Evolutionary conservation across 2,888 invertebrate genomes (phyloP), one percentile per base, ranked within the genome.

Genomic region (Eristalis pertinax): DNA sequence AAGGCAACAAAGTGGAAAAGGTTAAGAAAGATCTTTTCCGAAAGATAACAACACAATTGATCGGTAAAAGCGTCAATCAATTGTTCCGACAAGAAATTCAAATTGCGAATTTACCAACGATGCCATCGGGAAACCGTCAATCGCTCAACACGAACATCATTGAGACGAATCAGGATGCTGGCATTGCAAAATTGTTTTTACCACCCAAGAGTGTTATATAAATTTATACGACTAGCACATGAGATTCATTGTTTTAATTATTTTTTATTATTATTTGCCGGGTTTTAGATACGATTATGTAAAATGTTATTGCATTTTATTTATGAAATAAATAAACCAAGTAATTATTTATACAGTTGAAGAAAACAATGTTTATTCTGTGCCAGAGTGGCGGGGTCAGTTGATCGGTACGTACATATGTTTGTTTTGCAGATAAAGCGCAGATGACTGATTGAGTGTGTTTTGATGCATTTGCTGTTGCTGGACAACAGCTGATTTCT

Each of bases 21-120:
- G 96, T 96, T 90, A 98, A 97, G 92, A 97, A 97, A 90, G 98
- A 98, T 92, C 94, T 97, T 69, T 98, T 98, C 93, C 98, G 96
- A 94, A 98, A 97, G 93, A 95, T 97, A 89, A 97, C 97, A 10
- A 95, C 96, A 84, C 95, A 96, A 93, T 93, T 98, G 83, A 96
- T 97, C 90, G 97, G 97, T 0, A 95, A 96, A 90, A 98, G 96
- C 93, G 95, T 98, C 32, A 97, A 97, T 32, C 97, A 98, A 92
- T 93, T 97, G 86, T 98, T 98, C 93, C 96, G 96, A 89, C 97
- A 97, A 90, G 97, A 98, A 92, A 96, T 97, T 13, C 96, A 96
- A 93, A 98, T 98, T 89, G 95, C 96, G 88, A 96, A 97, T 93
- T 93, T 98, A 91, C 98, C 98, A 0, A 95, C 95, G 15, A 95